Evolutionary conservation across 2,888 invertebrate genomes (phyloP).

Genomic region (Drosophila meridionalis): DNA sequence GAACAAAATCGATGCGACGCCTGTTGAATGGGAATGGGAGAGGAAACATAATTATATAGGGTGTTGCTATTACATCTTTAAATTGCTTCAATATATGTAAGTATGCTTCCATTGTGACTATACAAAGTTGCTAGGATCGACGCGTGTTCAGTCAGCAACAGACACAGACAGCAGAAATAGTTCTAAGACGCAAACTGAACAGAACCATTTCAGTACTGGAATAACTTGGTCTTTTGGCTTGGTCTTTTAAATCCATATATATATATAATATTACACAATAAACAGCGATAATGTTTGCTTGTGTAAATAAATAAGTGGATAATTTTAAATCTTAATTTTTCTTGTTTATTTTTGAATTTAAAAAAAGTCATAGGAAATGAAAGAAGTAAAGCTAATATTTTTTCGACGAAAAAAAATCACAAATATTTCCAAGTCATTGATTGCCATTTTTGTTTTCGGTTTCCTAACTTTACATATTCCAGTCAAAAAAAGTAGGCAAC

Average conservation of each 20-base stretch:
- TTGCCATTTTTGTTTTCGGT: constrained; percentile 76
- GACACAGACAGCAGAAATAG: background rate
- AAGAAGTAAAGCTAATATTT: constrained; percentile 55
- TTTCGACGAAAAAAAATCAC: constrained; percentile 48
- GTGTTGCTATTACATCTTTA: constrained; percentile 35
- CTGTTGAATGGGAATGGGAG: constrained; percentile 13
- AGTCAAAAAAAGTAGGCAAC: constrained; percentile 48
- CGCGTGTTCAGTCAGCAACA: background rate
- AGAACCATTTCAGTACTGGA: background rate
- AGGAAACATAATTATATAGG: constrained; percentile 49
- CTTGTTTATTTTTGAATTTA: background rate
- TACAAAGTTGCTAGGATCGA: background rate
- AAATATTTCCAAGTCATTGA: constrained; percentile 85
- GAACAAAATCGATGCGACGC: constrained; percentile 74
- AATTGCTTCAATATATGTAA: constrained; percentile 21
- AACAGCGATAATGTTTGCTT: no score
- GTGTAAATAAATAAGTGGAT: background rate
- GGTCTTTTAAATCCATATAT: background rate
- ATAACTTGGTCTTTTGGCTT: background rate
- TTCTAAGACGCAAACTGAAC: background rate
- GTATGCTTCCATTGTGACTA: background rate
- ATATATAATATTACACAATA: no score
- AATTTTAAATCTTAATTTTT: background rate
- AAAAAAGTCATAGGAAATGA: background rate
- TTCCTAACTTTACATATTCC: constrained; percentile 60